phyloP scores from a whole-genome alignment of 2,888 invertebrate genomes.

The Ceramica pisi region DNA sequence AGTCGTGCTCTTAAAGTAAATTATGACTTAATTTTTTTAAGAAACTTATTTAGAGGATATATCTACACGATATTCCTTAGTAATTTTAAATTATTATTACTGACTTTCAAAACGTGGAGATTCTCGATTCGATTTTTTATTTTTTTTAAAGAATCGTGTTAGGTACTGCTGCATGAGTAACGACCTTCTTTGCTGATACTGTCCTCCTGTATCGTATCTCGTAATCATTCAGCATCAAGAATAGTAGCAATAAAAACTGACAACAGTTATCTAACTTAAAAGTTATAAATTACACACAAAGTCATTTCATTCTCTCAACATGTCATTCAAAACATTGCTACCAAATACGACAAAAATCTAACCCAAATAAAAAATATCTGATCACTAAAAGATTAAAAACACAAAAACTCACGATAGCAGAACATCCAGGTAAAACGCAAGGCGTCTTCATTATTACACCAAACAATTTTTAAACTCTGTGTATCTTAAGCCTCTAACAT shows the following conservation, averaged over 20 bases:
- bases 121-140: no score
- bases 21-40: no score
- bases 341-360: background rate
- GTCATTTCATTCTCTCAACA: background rate
- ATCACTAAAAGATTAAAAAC: slow-evolving; percentile 49
- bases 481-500: slow-evolving; percentile 14
- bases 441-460: slow-evolving; percentile 77
- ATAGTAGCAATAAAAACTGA: background rate
- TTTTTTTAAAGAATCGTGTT: no score
- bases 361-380: slow-evolving; percentile 30
- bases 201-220: background rate
- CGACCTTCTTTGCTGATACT: no score
- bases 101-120: no score
- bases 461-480: slow-evolving; percentile 27
- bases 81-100: no score
- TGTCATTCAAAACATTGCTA: slow-evolving; percentile 13
- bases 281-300: background rate
- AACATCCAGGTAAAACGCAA: slow-evolving; percentile 83
- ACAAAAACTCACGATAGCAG: slow-evolving; percentile 77
- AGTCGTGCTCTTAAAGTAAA: no score
- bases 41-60: background rate
- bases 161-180: background rate
- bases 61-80: no score
- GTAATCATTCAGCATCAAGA: background rate
- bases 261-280: background rate